Conservation (phyloP, 1,140 invertebrate genomes). For the Cydia amplana region DNA sequence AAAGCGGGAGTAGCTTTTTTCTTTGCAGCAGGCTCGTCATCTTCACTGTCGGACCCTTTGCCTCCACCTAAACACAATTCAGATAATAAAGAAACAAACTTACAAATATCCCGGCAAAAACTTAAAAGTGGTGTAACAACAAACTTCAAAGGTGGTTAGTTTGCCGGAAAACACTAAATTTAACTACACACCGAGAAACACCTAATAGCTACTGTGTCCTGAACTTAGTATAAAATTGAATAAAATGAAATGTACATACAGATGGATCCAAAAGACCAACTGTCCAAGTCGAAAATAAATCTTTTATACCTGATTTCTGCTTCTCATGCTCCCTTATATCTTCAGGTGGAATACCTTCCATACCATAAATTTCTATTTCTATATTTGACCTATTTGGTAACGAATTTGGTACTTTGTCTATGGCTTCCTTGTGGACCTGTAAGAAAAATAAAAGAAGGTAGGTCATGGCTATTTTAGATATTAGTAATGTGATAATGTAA, state of each 20-base stretch:
- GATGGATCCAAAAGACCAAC: constrained; percentile 61
- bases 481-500: neutral
- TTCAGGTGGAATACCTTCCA: constrained; percentile 99
- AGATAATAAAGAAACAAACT: constrained; percentile 42
- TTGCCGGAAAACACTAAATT: constrained; percentile 34
- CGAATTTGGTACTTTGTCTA: constrained; percentile 99
- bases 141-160: constrained; percentile 27
- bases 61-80: constrained; percentile 76
- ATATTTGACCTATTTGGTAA: constrained; percentile 98
- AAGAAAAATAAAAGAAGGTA: constrained; percentile 51
- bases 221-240: constrained; percentile 55
- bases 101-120: constrained; percentile 25
- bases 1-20: constrained; percentile 80
- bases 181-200: constrained; percentile 70
- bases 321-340: constrained; percentile 97
- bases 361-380: constrained; percentile 99
- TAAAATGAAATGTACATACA: constrained; percentile 71
- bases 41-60: constrained; percentile 85
- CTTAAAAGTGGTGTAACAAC: constrained; percentile 27
- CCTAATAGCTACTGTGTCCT: constrained; percentile 64
- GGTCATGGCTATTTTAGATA: constrained; percentile 33
- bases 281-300: constrained; percentile 52
- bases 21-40: constrained; percentile 89
- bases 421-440: constrained; percentile 99
- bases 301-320: constrained; percentile 85